A percentile compares a stretch with the other conserved stretches of the same genome.
Evolutionary conservation across 1,140 invertebrate genomes (phyloP).

Genomic region (Lysiphlebus fabarum): DNA sequence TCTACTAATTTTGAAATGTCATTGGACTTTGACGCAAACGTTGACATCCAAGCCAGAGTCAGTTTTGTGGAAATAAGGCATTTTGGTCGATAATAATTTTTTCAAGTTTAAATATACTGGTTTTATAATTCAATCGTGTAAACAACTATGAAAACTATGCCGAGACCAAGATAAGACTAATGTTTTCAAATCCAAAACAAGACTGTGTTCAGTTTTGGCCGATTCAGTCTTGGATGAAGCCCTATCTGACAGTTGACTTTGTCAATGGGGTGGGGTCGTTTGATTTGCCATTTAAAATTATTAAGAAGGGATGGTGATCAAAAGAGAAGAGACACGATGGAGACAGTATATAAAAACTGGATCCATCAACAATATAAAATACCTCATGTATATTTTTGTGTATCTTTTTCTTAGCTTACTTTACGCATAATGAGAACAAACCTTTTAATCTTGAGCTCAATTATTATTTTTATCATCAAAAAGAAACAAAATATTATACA

Average conservation of each 20-base stretch:
- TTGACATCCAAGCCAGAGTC: too few relatives aligned
- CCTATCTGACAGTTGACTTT: conserved; percentile 6
- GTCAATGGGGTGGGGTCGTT: background rate
- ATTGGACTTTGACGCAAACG: too few relatives aligned
- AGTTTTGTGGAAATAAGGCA: too few relatives aligned
- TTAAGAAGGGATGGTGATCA: background rate
- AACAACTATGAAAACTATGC: too few relatives aligned
- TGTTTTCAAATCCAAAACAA: too few relatives aligned
- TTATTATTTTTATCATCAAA: conserved; percentile 24
- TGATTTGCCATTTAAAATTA: background rate
- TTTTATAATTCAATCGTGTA: too few relatives aligned
- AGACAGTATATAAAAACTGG: conserved; percentile 28
- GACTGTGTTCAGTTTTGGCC: too few relatives aligned
- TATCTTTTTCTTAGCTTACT: conserved; percentile 6
- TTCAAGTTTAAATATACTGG: too few relatives aligned
- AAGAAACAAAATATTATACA: conserved; percentile 13
- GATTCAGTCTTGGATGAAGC: too few relatives aligned
- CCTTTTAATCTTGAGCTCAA: conserved; percentile 27
- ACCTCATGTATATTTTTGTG: background rate
- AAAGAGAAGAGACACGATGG: conserved; percentile 7
- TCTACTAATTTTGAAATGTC: too few relatives aligned
- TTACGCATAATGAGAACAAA: conserved; percentile 26
- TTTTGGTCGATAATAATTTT: too few relatives aligned
- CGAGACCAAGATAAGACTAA: too few relatives aligned
- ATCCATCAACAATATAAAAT: conserved; percentile 15